Percentiles rank a stretch among this genome's conserved stretches.
These are phyloP conservation scores for Helicoverpa zea DNA, from an alignment of 1,140 invertebrate genomes.

Conservation along the genomic window DNA sequence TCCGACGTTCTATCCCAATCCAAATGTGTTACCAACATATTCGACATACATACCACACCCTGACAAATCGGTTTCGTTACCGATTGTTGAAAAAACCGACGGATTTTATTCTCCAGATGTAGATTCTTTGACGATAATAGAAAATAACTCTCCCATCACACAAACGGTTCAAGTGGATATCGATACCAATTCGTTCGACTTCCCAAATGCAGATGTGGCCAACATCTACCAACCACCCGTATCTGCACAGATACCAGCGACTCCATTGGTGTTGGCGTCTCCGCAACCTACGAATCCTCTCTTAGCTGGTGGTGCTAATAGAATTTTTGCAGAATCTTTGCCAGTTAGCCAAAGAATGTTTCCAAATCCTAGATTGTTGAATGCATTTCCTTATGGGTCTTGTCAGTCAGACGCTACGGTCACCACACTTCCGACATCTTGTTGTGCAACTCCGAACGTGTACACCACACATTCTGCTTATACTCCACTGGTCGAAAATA, in stretches of 20 bases:
- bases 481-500: neutral
- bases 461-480: neutral
- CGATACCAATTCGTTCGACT: too few relatives aligned
- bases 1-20: neutral
- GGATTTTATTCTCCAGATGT: neutral
- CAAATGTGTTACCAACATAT: neutral
- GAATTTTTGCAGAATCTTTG: too few relatives aligned
- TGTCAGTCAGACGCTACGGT: neutral
- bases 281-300: too few relatives aligned
- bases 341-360: too few relatives aligned
- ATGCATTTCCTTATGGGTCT: neutral
- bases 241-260: neutral
- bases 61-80: neutral
- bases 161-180: neutral
- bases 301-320: too few relatives aligned
- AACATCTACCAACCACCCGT: conserved; percentile 20
- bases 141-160: neutral
- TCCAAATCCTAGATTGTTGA: too few relatives aligned
- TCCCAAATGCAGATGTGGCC: neutral
- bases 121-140: neutral
- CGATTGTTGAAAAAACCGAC: neutral
- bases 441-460: neutral
- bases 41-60: neutral
- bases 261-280: neutral
- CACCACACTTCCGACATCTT: neutral